Evolutionary conservation across 2,113 vertebrate genomes (phyloP), one percentile per base, ranked within the genome.

Genomic region (Ia io): DNA sequence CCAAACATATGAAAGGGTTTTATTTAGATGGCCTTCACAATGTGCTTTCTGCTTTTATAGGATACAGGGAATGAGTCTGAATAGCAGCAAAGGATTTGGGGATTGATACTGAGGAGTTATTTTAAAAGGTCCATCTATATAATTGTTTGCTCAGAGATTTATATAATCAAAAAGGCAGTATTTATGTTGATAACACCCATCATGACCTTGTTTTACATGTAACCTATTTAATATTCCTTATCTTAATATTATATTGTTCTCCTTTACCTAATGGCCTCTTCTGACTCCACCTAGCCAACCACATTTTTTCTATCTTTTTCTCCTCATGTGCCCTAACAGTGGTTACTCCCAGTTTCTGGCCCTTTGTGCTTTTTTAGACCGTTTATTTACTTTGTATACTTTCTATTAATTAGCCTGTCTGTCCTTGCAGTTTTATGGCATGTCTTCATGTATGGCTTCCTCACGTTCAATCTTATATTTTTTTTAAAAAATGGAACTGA

Each of bases 11-110:
- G 59, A 65, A 88, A 76, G 22, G 7, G 61, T 56, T 93, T 92
- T 76, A 73, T 92, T 74, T 44, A 65, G 20, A 17, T 37, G 12
- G 2, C 53, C 30, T 59, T 88, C 42, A 63, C 37, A 65, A 30
- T 28, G 30, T 53, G n/a, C 28, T 84, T 51, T 51, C 63, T 79
- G 7, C 76, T 91, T 90, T 71, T 71, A 40, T 37, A 82, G 20
- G 11, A 37, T 65, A 40, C 6, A 44, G 22, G 23, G 20, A 35
- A 35, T 80, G 18, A 79, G 17, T 88, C n/a, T 59, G 5, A 86
- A 96, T 20, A 85, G n/a, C 44, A 85, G 20, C 84, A 91, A 47
- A 85, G 78, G n/a, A 85, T 12, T 74, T 93, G 11, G 73, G 22
- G 65, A 61, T 40, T 95, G 76, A 84, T 61, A 78, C 6, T 18